These are phyloP conservation scores for Melanostoma mellinum DNA, from an alignment of 2,888 invertebrate genomes.

Conservation along the genomic window DNA sequence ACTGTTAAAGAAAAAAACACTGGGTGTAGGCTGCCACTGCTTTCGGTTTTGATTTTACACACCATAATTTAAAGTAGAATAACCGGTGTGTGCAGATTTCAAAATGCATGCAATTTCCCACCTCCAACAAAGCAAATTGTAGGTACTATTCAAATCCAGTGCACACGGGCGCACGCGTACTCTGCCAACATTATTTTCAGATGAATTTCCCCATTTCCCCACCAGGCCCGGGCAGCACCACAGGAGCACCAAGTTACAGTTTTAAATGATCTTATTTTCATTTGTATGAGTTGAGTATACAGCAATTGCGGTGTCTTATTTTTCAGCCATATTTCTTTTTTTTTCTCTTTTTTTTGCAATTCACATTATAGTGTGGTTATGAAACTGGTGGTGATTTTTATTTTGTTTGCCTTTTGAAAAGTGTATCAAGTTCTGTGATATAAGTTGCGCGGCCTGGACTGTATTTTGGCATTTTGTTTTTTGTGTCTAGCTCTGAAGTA, in stretches of 20 bases:
- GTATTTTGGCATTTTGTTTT: slow-evolving; percentile 26
- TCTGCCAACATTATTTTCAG: slow-evolving; percentile 34
- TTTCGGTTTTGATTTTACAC: slow-evolving; percentile 53
- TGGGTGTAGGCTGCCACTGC: slow-evolving; percentile 52
- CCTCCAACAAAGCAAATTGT: slow-evolving; percentile 24
- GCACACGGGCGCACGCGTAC: slow-evolving; percentile 39
- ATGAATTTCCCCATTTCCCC: slow-evolving; percentile 48
- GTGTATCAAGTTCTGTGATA: slow-evolving; percentile 66
- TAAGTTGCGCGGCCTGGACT: slow-evolving; percentile 36
- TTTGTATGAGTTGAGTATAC: slow-evolving; percentile 28
- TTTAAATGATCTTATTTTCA: slow-evolving; percentile 59
- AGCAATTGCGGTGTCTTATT: background rate
- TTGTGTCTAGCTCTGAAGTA: background rate
- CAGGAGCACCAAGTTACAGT: slow-evolving; percentile 40
- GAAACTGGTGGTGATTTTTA: slow-evolving; percentile 37
- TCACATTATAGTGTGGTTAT: slow-evolving; percentile 54
- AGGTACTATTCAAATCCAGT: background rate
- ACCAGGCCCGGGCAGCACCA: slow-evolving; percentile 4
- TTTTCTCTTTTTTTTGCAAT: slow-evolving; percentile 28
- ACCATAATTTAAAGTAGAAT: slow-evolving; percentile 63
- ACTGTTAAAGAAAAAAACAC: slow-evolving; percentile 39
- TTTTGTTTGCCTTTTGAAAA: slow-evolving; percentile 34
- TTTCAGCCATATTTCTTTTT: slow-evolving; percentile 34
- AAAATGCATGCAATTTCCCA: slow-evolving; percentile 67
- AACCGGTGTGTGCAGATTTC: slow-evolving; percentile 70